Base-by-base conservation (phyloP, 2,888 invertebrate genomes). In the Alviniconcha strummeri region DNA sequence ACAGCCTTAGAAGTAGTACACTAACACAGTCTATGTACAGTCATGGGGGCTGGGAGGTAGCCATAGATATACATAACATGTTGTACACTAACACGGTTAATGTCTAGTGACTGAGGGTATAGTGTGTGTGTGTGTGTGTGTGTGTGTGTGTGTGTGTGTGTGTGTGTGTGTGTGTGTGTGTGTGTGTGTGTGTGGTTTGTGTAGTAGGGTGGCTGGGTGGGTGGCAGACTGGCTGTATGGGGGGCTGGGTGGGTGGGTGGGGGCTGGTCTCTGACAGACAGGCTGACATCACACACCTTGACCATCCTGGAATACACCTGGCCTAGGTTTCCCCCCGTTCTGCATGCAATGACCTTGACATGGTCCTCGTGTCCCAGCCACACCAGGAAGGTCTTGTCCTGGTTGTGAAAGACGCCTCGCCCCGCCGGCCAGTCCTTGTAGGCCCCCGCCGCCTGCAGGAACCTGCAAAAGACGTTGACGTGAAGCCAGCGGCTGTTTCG, bases 321-420 rank as follows among this genome's bases (percentile, higher is more conserved):
- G 11, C 84, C 90, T 55, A 93, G 84, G 86, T 93, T 87, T n/a
- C 91, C 91, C 92, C 55, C 93, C 94, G 36, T 95, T 95, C 77
- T 96, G 96, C 90, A 96, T 96, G 76, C 96, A 72, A 98, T 95
- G 72, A 98, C 95, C 74, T 98, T 95, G 86, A 98, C 92, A 92
- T 98, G 98, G 90, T 98, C 98, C 90, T 97, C 96, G 15, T 98
- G 96, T 92, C 98, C 98, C 9, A 98, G 95, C 98, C 98, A 98
- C 60, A 97, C 95, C 0, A 97, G 96, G 89, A 97, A 94, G 88
- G 96, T 96, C 91, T 96, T 96, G 84, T 96, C 96, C 54, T 96
- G 95, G 91, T 96, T 97, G 2, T 98, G 95, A 93, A 96, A 98
- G 74, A 98, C 98, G 0, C 98, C 98, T 80, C 98, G 96, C 0